Conservation (phyloP, 2,797 vertebrate genomes). For the Anniella stebbinsi region DNA sequence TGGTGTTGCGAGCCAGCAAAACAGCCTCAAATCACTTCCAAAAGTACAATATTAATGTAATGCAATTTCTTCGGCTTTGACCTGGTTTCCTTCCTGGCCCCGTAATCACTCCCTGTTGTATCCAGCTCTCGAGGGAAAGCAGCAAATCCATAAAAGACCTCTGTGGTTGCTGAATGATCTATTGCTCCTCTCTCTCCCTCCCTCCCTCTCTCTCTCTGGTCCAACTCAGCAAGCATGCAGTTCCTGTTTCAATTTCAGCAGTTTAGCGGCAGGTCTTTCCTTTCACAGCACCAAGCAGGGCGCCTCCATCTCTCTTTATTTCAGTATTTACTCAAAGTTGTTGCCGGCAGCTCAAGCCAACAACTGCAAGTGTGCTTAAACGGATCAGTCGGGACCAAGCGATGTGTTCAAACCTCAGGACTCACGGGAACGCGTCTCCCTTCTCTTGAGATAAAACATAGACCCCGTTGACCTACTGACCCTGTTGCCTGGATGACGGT, state of each 20-base stretch:
- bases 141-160: constrained; percentile 55
- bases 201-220: constrained; percentile 29
- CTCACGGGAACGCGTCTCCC: background rate
- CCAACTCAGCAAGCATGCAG: constrained; percentile 56
- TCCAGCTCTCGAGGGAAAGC: constrained; percentile 41
- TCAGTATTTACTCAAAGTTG: background rate
- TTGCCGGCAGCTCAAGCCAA: background rate
- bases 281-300: constrained; percentile 51
- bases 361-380: background rate
- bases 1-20: background rate
- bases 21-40: constrained; percentile 28
- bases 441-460: background rate
- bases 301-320: constrained; percentile 3
- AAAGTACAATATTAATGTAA: constrained; percentile 12
- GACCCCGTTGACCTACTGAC: background rate
- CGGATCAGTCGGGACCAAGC: too few relatives aligned
- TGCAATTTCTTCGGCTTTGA: constrained; percentile 45
- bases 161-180: constrained; percentile 35
- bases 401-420: background rate
- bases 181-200: constrained; percentile 56
- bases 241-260: constrained; percentile 59
- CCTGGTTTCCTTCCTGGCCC: constrained; percentile 55
- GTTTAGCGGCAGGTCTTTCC: constrained; percentile 58
- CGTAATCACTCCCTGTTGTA: constrained; percentile 11
- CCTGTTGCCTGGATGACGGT: background rate